phyloP scores from a whole-genome alignment of 2,888 invertebrate species.

The Chironomus tentans region DNA sequence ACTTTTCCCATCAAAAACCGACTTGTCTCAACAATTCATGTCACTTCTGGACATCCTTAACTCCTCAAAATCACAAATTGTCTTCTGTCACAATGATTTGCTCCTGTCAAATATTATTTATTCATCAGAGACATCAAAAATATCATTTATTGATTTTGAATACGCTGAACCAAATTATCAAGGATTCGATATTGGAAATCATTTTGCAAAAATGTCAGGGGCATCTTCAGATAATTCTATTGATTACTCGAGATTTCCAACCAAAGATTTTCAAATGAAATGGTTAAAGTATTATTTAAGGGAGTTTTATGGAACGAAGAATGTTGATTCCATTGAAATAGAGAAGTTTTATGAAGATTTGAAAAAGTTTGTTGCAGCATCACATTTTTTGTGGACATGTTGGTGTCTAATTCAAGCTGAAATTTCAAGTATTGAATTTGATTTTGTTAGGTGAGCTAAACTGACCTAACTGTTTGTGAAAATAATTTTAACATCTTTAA shows the following conservation, averaged over 20 bases:
- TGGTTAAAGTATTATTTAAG: conserved; percentile 76
- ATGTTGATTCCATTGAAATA: conserved; percentile 49
- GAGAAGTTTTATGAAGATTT: conserved; percentile 64
- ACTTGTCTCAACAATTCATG: conserved; percentile 60
- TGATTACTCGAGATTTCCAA: conserved; percentile 63
- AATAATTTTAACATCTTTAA: too few relatives aligned
- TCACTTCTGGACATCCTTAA: conserved; percentile 54
- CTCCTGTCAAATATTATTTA: conserved; percentile 89
- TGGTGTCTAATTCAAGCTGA: conserved; percentile 88
- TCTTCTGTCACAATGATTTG: conserved; percentile 96
- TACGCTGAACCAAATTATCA: conserved; percentile 91
- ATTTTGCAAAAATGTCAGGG: conserved; percentile 96
- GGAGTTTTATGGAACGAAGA: conserved; percentile 43
- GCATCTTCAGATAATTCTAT: conserved; percentile 47
- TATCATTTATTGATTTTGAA: conserved; percentile 95
- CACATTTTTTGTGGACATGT: conserved; percentile 84
- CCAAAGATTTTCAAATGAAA: conserved; percentile 60
- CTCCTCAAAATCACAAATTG: conserved; percentile 62
- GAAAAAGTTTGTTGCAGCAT: conserved; percentile 65
- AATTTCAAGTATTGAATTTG: conserved; percentile 85
- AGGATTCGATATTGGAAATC: conserved; percentile 94
- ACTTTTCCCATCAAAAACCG: conserved; percentile 48
- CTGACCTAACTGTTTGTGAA: not conserved
- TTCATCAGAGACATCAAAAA: conserved; percentile 53
- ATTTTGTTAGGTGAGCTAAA: conserved; percentile 68